Evolutionary conservation across 1,140 invertebrate species (phyloP), one percentile per base, ranked within the genome.

Genomic region (Pteromalus puparum): DNA sequence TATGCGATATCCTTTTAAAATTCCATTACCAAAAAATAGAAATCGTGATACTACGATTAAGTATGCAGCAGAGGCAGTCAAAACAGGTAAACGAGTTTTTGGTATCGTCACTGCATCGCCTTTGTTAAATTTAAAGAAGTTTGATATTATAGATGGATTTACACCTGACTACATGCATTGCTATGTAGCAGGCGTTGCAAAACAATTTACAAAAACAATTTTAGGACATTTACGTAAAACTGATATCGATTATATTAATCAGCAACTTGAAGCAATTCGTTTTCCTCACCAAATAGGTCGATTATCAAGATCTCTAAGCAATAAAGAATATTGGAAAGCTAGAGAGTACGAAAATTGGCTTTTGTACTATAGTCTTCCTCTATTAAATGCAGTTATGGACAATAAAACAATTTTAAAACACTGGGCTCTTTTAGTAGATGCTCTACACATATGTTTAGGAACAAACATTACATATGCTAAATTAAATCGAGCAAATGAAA

Each of bases 331-430:
- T n/a, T 87, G 85, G 83, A 87, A 86, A 28, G 85, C 75, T 12
- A 53, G 38, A 72, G 85, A 87, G 53, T 87, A 76, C 75, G 87
- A 87, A 46, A 87, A 86, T 42, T 87, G 24, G 26, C 18, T 85
- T 15, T 78, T 87, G 3, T 83, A 86, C 72, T 87, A 85, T 34
- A 85, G 85, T 73, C 34, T 84, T 2, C 81, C 85, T n/a, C 30
- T 87, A 5, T 24, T 87, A 30, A 61, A 7, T 21, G 15, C 42
- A 76, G 28, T 80, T 83, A 12, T 65, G 30, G 15, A 34, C 3
- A 42, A 30, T 6, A 10, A 30, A n/a, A 26, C 38, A 9, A 18
- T 75, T 28, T 84, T 85, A 70, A 7, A n/a, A 30, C 85, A 86
- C 78, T 73, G 85, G 85, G 15, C 26, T 42, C 81, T 26, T 34